A percentile compares a stretch with the other conserved stretches of the same genome.
These are phyloP conservation scores for Poeciliopsis gracilis DNA, from an alignment of 2,797 vertebrate species.

Conservation along the genomic window DNA sequence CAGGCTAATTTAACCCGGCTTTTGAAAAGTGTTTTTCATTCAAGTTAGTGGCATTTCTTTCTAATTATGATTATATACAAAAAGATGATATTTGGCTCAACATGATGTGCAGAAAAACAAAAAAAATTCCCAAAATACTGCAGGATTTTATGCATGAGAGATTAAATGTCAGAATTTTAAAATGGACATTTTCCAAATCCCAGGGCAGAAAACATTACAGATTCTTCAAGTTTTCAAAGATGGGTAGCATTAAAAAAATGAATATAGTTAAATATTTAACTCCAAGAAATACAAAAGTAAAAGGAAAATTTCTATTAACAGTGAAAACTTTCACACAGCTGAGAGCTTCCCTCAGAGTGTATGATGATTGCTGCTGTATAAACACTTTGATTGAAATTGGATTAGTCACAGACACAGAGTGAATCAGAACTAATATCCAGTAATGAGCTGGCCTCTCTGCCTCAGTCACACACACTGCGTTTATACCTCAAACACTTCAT, in stretches of 20 bases:
- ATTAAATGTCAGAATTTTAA: background rate
- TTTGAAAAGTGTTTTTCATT: no score
- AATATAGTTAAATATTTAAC: background rate
- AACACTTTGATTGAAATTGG: slow-evolving; percentile 1
- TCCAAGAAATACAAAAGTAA: no score
- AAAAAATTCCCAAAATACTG: background rate
- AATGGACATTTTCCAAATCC: no score
- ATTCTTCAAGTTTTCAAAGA: background rate
- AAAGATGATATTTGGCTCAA: background rate
- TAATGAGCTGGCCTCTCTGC: background rate
- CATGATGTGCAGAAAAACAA: background rate
- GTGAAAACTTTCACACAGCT: background rate
- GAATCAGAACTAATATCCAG: slow-evolving; percentile 3
- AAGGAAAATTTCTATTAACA: background rate
- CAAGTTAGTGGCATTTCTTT: no score
- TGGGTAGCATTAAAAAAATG: background rate
- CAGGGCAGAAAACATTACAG: background rate
- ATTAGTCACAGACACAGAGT: slow-evolving; percentile 6
- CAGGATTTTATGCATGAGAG: background rate
- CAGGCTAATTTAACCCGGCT: no score
- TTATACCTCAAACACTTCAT: background rate
- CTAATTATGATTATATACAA: no score
- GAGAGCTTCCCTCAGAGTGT: background rate
- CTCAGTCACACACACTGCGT: background rate
- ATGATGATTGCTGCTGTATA: background rate